Base-by-base conservation (phyloP, 2,113 vertebrate genomes). In the Saccopteryx bilineata region DNA sequence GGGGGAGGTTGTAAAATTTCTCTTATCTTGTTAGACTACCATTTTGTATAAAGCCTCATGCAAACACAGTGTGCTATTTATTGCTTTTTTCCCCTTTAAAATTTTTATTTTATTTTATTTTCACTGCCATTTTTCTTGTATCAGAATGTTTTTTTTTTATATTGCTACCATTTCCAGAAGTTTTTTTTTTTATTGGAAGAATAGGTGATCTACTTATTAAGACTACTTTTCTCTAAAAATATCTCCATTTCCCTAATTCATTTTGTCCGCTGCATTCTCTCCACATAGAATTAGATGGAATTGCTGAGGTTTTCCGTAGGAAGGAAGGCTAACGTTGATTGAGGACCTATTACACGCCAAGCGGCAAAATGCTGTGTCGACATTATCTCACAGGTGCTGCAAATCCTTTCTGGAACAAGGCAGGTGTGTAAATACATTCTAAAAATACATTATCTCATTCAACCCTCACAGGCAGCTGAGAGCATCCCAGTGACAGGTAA, bases 121-220 rank as follows among this genome's bases (percentile, higher is more conserved):
- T 46, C 7, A 46, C 54, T 79, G 80, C 66, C 74, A 66, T 87
- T 82, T 75, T 24, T 39, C 66, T 87, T 80, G 50, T 58, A 87
- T 68, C 28, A 24, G 71, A 65, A 95, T 54, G 50, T 52, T 92
- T 92, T 96, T 52, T 92, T 92, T 96, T 61, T 19, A 66, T 69
- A 50, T 58, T 17, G 26, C 66, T 87, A 61, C 15, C 21, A 12
- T 81, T 95, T 97, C 68, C 54, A 17, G 50, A 93, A 78, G 92
- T 76, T 87, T 71, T 78, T 18, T 78, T 91, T 94, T 74, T 91
- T 82, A 88, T 91, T 71, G 60, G 48, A 86, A 82, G 90, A 81
- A 87, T 76, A 85, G 87, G 54, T 87, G 69, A 90, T 95, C 75
- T 91, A 76, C 48, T 93, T 94, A 90, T 81, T 93, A 87, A 93